phyloP scores from a whole-genome alignment of 2,888 invertebrate genomes.

The Tetranychus piercei region DNA sequence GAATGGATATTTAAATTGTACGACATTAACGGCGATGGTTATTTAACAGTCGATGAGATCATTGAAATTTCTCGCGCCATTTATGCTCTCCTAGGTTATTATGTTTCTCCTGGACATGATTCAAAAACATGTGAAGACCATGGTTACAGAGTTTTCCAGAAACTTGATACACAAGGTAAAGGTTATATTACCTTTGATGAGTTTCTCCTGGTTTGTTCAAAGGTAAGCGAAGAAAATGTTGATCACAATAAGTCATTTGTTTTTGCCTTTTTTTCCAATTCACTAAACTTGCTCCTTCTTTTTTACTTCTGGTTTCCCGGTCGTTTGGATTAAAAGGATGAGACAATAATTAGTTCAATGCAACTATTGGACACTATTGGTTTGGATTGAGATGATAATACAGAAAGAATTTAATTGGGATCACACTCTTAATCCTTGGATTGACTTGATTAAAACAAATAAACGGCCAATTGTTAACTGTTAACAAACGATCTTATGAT shows the following conservation, averaged over 20 bases:
- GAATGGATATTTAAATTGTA: slow-evolving; percentile 88
- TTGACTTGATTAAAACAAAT: no score
- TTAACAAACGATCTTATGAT: no score
- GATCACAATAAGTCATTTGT: background rate
- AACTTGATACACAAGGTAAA: slow-evolving; percentile 14
- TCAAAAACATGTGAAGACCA: slow-evolving; percentile 20
- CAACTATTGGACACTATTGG: slow-evolving; percentile 24
- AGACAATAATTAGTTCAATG: slow-evolving; percentile 25
- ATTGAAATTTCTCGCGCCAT: slow-evolving; percentile 79
- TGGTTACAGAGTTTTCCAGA: slow-evolving; percentile 18
- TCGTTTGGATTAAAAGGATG: slow-evolving; percentile 22
- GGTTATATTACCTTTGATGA: slow-evolving; percentile 21
- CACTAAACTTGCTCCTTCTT: background rate
- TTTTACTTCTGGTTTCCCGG: background rate
- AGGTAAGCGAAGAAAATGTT: slow-evolving; percentile 14
- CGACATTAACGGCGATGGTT: slow-evolving; percentile 51
- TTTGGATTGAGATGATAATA: slow-evolving; percentile 8
- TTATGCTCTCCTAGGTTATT: slow-evolving; percentile 69
- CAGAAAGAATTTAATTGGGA: background rate
- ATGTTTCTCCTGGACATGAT: slow-evolving; percentile 22
- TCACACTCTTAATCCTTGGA: no score
- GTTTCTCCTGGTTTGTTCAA: slow-evolving; percentile 19
- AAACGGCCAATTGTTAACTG: no score
- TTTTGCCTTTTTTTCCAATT: background rate
- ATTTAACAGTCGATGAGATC: slow-evolving; percentile 75